phyloP scores from a whole-genome alignment of 2,113 vertebrate species.

The Eclectus roratus region DNA sequence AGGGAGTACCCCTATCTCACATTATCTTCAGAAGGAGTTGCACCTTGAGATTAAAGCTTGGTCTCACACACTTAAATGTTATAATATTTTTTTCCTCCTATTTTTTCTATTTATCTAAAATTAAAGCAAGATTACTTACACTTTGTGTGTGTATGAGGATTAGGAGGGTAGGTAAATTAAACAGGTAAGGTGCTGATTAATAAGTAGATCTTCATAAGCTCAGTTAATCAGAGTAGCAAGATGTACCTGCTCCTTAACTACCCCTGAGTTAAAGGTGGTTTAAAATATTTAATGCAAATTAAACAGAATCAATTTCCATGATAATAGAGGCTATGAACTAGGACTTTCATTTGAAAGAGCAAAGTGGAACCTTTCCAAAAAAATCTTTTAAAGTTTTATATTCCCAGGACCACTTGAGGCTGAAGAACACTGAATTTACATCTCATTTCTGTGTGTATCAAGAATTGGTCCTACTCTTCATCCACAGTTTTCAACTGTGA shows the following conservation, averaged over 20 bases:
- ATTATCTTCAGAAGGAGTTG: slow-evolving; percentile 3
- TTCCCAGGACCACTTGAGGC: background rate
- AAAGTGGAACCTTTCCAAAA: background rate
- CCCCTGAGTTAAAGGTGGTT: background rate
- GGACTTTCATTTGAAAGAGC: background rate
- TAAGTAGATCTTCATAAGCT: background rate
- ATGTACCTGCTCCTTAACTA: background rate
- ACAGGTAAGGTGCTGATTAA: background rate
- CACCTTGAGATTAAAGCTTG: background rate
- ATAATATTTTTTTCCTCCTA: background rate
- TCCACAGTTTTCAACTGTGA: background rate
- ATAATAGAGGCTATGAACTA: background rate
- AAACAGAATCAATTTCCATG: background rate
- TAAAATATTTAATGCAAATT: background rate
- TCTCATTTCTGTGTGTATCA: background rate
- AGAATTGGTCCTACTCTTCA: background rate
- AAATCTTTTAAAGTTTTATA: background rate
- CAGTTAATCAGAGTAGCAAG: background rate
- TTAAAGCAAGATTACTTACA: background rate
- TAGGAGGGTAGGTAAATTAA: background rate
- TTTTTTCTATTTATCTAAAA: background rate
- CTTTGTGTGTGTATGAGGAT: background rate
- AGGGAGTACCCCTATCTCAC: background rate
- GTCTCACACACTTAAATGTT: background rate
- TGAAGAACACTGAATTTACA: slow-evolving; percentile 9